Conservation (phyloP, 2,113 vertebrate species). For the Ariopsis seemanni region DNA sequence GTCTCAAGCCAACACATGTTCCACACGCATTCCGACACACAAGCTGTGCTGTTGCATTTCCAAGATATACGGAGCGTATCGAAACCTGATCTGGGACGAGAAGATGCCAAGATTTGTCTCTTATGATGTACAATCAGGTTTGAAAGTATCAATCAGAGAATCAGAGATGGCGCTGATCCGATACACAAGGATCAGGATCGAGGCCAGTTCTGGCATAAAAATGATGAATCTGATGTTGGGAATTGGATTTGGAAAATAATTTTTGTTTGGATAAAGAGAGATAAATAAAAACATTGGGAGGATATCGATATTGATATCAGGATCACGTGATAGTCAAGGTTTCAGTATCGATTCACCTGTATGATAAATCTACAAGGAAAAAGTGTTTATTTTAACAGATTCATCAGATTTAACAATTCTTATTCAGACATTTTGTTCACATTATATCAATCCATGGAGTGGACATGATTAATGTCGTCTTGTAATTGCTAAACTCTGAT, state of each 20-base stretch:
- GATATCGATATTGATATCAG: too few relatives aligned
- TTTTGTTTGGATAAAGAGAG: not conserved
- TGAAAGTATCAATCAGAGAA: not conserved
- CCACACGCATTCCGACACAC: conserved; percentile 36
- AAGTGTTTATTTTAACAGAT: too few relatives aligned
- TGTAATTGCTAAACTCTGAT: too few relatives aligned
- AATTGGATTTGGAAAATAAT: not conserved
- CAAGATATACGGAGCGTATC: not conserved
- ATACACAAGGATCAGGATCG: not conserved
- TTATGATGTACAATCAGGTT: not conserved
- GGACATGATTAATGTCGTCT: too few relatives aligned
- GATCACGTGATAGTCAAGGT: too few relatives aligned
- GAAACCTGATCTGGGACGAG: not conserved
- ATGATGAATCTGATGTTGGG: not conserved
- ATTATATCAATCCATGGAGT: too few relatives aligned
- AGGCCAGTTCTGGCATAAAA: not conserved
- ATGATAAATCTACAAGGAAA: too few relatives aligned
- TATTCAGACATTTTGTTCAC: too few relatives aligned
- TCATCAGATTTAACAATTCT: too few relatives aligned
- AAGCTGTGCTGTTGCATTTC: not conserved
- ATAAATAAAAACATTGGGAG: too few relatives aligned
- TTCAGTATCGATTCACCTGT: too few relatives aligned
- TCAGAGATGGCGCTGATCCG: not conserved
- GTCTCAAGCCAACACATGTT: conserved; percentile 68
- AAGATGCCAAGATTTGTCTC: not conserved